Percentiles rank a stretch among this genome's conserved stretches.
Conservation (phyloP, 2,113 vertebrate genomes). For the Microtus oregoni region DNA sequence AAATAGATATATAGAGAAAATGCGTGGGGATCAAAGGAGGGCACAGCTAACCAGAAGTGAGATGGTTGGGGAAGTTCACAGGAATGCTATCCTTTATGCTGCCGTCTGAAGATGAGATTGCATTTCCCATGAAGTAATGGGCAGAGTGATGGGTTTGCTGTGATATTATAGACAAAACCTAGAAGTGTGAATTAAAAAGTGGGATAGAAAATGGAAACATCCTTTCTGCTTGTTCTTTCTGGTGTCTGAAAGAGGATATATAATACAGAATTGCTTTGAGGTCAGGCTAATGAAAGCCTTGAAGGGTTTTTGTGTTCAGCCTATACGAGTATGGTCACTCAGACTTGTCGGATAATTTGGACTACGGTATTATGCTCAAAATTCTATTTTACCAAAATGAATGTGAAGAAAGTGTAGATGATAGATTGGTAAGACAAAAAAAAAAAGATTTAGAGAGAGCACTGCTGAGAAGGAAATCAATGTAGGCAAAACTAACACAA, state of each 20-base stretch:
- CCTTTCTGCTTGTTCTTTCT: slow-evolving; percentile 5
- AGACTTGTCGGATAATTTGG: slow-evolving; percentile 34
- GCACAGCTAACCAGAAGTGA: neutral
- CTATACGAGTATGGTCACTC: neutral
- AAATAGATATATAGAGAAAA: neutral
- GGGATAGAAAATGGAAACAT: slow-evolving; percentile 3
- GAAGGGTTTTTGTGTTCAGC: slow-evolving; percentile 10
- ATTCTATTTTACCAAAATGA: slow-evolving; percentile 56
- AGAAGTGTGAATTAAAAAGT: neutral
- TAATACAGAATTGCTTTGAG: neutral
- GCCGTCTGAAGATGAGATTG: neutral
- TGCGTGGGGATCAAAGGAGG: neutral
- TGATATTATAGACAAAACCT: neutral
- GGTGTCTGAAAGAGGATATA: neutral
- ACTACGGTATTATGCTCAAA: slow-evolving; percentile 43
- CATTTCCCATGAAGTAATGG: neutral
- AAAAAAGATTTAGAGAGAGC: neutral
- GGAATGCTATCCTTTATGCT: neutral
- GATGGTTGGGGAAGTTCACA: neutral
- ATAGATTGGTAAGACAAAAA: neutral
- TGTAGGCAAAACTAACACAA: neutral
- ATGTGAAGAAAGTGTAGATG: slow-evolving; percentile 33
- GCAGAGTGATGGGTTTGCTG: neutral
- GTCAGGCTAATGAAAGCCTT: slow-evolving; percentile 39
- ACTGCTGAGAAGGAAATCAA: slow-evolving; percentile 21